phyloP scores from a whole-genome alignment of 2,113 vertebrate genomes.

The Motacilla alba region DNA sequence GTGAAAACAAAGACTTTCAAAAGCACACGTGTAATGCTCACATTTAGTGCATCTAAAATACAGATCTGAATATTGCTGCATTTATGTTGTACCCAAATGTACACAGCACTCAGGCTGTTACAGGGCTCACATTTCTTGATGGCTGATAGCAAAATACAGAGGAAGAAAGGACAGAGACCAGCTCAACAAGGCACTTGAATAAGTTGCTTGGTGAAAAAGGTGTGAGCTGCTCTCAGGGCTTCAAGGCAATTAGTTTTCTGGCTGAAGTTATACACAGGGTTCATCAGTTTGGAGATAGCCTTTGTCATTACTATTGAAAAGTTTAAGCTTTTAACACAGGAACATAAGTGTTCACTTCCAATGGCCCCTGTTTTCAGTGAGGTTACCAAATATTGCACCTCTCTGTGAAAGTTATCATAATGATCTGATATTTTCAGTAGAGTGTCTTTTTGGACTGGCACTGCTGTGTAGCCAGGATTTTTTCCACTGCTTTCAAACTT shows the following conservation, averaged over 20 bases:
- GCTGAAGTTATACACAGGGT: background rate
- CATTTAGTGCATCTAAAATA: background rate
- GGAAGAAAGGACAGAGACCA: background rate
- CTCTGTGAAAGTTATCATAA: background rate
- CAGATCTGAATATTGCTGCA: background rate
- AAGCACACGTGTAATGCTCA: accelerated
- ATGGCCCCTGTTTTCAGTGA: background rate
- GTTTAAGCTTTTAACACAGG: background rate
- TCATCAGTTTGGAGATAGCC: background rate
- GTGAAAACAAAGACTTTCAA: background rate
- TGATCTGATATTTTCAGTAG: background rate
- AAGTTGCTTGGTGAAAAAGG: background rate
- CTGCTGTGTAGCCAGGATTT: background rate
- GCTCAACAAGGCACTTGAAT: background rate
- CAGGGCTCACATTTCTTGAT: background rate
- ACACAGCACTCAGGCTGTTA: background rate
- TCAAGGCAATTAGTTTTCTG: background rate
- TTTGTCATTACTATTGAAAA: background rate
- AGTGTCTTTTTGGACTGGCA: background rate
- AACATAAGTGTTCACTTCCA: background rate
- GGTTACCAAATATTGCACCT: background rate
- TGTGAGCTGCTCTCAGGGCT: background rate
- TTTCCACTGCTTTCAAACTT: background rate
- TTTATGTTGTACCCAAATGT: background rate
- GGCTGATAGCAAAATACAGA: background rate